phyloP scores from a whole-genome alignment of 2,797 vertebrate species.

The Phoebastria nigripes region DNA sequence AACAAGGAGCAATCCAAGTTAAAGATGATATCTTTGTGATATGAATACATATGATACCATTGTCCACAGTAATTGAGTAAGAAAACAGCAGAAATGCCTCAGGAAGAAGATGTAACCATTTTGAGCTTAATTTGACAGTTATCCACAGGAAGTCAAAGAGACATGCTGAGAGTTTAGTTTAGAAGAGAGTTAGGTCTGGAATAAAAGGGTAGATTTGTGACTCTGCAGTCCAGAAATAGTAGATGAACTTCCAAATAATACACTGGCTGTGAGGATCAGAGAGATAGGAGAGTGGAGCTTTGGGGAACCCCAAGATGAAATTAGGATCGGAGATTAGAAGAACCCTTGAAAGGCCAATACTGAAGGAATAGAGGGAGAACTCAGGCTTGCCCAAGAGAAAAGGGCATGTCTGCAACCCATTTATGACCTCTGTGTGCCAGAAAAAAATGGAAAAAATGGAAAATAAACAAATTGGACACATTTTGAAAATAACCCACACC shows the following conservation, averaged over 20 bases:
- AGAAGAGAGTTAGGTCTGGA: neutral
- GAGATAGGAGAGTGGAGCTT: neutral
- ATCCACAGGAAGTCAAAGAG: neutral
- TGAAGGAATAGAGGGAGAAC: neutral
- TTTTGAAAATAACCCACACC: neutral
- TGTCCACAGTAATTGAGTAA: neutral
- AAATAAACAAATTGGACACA: neutral
- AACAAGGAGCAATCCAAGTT: neutral
- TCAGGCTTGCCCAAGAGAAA: neutral
- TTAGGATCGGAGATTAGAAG: neutral
- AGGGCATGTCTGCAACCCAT: accelerated
- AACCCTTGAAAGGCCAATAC: neutral
- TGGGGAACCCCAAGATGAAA: neutral
- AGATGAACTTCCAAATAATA: neutral
- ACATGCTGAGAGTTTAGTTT: neutral
- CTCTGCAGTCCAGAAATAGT: neutral
- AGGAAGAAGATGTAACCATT: neutral
- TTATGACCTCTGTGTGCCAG: neutral
- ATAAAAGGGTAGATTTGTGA: neutral
- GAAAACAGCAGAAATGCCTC: neutral
- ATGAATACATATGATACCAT: neutral
- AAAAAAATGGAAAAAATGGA: neutral
- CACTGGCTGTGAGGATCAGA: neutral
- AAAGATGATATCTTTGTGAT: neutral
- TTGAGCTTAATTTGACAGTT: neutral